Evolutionary conservation across 2,888 invertebrate genomes (phyloP), one percentile per base, ranked within the genome.

Genomic region (Eudasyphora cyanicolor): DNA sequence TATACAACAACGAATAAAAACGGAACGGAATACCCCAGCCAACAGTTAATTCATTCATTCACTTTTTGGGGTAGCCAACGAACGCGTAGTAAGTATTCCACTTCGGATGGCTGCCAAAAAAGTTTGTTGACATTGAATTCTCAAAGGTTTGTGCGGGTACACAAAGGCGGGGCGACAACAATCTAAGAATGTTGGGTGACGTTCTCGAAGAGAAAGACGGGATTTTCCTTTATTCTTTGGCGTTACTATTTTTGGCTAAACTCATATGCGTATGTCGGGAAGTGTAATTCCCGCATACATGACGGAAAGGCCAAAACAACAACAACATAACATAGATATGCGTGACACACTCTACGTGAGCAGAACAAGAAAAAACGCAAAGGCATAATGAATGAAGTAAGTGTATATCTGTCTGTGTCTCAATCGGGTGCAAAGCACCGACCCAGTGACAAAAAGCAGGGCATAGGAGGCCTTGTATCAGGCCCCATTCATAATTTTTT

Each of bases 61-160:
- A 35, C 35, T 64, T 60, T 14, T 67, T 14, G 21, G 12, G 14
- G 12, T n/a, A 5, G n/a, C n/a, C 7, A 29, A 29, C n/a, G n/a
- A n/a, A n/a, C n/a, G n/a, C n/a, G n/a, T n/a, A n/a, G 29, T 27
- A 60, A 60, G 17, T 29, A 29, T 17, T n/a, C 29, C 60, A 29
- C 29, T 27, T 14, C n/a, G 57, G 19, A 21, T 2, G 29, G 17
- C 67, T 60, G 76, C 69, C 79, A 79, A 83, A 83, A 73, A 70
- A 80, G 83, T 83, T 83, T 83, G 62, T 80, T 80, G 83, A 83
- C 83, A 83, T 83, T 83, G 79, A 62, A 60, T 60, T 38, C 24
- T 57, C 51, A 19, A 3, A 12, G 14, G 57, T 6, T 12, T 14
- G 45, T 57, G 19, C 2, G 5, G 51, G 21, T 45, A 45, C 38